These are phyloP conservation scores for Hippopotamyrus pictus DNA, from an alignment of 2,797 vertebrate species.

Conservation along the genomic window DNA sequence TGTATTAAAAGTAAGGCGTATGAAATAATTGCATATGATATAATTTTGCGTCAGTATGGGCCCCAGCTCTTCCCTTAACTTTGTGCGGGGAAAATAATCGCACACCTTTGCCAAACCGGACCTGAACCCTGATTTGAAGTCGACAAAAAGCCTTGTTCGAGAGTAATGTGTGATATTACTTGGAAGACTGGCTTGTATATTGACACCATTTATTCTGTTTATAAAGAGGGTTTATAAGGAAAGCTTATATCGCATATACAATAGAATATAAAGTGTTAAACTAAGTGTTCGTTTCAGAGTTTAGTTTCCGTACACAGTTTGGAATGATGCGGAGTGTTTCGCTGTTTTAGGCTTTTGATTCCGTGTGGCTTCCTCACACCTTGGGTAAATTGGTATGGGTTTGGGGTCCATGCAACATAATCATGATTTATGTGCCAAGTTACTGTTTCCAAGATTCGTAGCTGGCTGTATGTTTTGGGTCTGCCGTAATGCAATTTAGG, in stretches of 20 bases:
- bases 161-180: background rate
- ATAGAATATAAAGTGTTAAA: background rate
- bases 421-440: background rate
- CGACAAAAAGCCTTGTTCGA: background rate
- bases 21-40: background rate
- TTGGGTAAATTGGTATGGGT: background rate
- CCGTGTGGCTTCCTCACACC: background rate
- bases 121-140: slow-evolving; percentile 43
- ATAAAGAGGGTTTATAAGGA: slow-evolving; percentile 40
- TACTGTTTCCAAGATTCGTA: background rate
- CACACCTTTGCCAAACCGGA: slow-evolving; percentile 31
- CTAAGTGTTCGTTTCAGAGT: background rate
- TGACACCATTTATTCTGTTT: slow-evolving; percentile 18
- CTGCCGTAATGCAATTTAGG: background rate
- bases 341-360: background rate
- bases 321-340: background rate
- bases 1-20: background rate
- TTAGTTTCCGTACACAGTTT: background rate
- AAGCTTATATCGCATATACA: slow-evolving; percentile 14
- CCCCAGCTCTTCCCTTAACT: background rate
- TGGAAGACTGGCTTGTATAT: background rate
- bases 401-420: background rate
- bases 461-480: slow-evolving; percentile 6
- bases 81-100: background rate
- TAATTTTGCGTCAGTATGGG: background rate